Base-by-base conservation (phyloP, 2,113 vertebrate species). In the Bucco capensis region DNA sequence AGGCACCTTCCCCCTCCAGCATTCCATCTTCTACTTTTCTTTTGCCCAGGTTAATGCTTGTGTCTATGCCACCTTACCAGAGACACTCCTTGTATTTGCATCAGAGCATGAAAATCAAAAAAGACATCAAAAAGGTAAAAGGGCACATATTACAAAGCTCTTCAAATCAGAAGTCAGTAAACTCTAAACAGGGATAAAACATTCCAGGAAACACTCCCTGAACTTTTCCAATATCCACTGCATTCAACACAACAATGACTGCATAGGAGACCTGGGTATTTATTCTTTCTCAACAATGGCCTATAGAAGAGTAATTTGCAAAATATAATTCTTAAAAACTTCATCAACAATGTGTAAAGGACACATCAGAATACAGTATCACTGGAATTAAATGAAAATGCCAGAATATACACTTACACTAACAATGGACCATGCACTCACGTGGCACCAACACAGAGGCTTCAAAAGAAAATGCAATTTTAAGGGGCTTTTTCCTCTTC, bases 401-500 rank as follows among this genome's bases (percentile, higher is more conserved):
- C 25, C 46, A 25, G 22, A 85, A 61, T 12, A 56, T 19, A 33
- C 30, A 64, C 5, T 35, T 19, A 47, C 0, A 47, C 7, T 50
- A 78, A 44, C n/a, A 81, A 71, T 14, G n/a, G 27, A 84, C 24
- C 19, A 31, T 3, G 10, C 22, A 66, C 4, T 42, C 27, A 58
- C 0, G 25, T 51, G 1, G 50, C 28, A 84, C 8, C 35, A 64
- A 66, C 28, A 72, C 10, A 40, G 30, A 67, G 58, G 14, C 21
- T 62, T 56, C 66, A 64, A 51, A 54, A 58, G 13, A 28, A 15
- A 51, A 51, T 4, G 62, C 0, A 6, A 15, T 44, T 64, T 83
- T 18, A 4, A 4, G 13, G 0, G 0, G 1, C 28, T 62, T 47
- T 56, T 35, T 25, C 12, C 14, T 61, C 83, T 31, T 18, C 11